Conservation (phyloP, 35 echinoderm and acorn worm species). For the Ophiothrix spiculata region DNA sequence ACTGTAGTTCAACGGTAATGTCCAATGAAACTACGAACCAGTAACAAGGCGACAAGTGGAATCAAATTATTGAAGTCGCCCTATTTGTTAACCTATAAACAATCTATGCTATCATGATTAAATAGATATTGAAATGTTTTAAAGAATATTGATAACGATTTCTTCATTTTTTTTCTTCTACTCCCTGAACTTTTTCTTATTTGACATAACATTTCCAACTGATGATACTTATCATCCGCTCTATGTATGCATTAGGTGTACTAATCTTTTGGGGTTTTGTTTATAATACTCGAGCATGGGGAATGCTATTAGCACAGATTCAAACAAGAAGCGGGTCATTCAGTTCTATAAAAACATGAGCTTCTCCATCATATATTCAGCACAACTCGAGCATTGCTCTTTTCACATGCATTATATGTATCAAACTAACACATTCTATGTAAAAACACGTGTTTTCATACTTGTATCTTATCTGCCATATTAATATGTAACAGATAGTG, state of each 20-base stretch:
- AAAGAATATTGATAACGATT: too few relatives aligned
- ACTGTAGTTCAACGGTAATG: too few relatives aligned
- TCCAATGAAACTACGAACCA: too few relatives aligned
- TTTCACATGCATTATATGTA: background rate
- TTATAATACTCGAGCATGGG: background rate
- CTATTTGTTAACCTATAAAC: too few relatives aligned
- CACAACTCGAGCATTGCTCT: background rate
- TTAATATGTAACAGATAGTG: too few relatives aligned
- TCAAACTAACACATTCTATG: background rate
- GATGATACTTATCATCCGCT: too few relatives aligned
- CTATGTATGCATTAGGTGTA: background rate
- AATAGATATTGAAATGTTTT: too few relatives aligned
- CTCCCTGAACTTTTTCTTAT: background rate
- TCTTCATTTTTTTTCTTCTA: background rate
- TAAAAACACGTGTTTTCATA: background rate
- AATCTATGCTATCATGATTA: too few relatives aligned
- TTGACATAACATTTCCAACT: background rate
- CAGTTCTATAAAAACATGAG: background rate
- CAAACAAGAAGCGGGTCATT: background rate
- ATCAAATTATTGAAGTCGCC: too few relatives aligned
- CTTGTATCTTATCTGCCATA: too few relatives aligned
- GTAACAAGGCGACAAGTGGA: too few relatives aligned
- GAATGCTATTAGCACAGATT: background rate
- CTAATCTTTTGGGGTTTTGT: conserved; percentile 8
- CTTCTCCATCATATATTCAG: background rate